These are phyloP conservation scores for Panagrolaimus sp. DNA, from an alignment of 1,140 invertebrate genomes.

Conservation along the genomic window DNA sequence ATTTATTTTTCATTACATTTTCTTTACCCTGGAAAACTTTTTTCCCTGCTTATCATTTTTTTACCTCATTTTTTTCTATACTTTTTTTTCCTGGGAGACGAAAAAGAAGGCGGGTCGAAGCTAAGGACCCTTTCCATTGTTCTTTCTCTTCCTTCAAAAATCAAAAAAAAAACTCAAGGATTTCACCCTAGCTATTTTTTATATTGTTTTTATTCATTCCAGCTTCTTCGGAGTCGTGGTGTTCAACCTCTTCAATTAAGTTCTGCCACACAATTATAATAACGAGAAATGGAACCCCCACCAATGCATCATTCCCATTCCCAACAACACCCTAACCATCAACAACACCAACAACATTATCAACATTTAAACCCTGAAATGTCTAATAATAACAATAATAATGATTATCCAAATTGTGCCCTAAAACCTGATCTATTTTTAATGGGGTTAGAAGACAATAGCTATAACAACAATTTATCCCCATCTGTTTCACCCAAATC, in stretches of 20 bases:
- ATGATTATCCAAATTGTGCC: no score
- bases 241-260: constrained; percentile 43
- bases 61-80: constrained; percentile 13
- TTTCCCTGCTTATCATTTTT: neutral
- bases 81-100: neutral
- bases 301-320: constrained; percentile 11
- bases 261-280: constrained; percentile 43
- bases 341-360: neutral
- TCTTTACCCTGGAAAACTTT: neutral
- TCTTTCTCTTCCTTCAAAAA: constrained; percentile 16
- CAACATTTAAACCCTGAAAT: neutral
- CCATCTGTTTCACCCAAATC: neutral
- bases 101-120: neutral
- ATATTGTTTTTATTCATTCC: constrained; percentile 16
- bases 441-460: neutral
- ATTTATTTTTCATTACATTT: no score
- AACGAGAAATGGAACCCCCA: constrained; percentile 11
- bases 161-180: no score
- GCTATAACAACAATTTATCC: neutral
- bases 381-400: no score
- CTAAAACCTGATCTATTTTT: no score
- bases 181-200: constrained; percentile 15
- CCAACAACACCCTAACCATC: neutral
- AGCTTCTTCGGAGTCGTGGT: constrained; percentile 49
- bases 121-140: neutral